A percentile compares a stretch with the other conserved stretches of the same genome.
Evolutionary conservation across 2,888 invertebrate species (phyloP).

Genomic region (Crocallis elinguaria): DNA sequence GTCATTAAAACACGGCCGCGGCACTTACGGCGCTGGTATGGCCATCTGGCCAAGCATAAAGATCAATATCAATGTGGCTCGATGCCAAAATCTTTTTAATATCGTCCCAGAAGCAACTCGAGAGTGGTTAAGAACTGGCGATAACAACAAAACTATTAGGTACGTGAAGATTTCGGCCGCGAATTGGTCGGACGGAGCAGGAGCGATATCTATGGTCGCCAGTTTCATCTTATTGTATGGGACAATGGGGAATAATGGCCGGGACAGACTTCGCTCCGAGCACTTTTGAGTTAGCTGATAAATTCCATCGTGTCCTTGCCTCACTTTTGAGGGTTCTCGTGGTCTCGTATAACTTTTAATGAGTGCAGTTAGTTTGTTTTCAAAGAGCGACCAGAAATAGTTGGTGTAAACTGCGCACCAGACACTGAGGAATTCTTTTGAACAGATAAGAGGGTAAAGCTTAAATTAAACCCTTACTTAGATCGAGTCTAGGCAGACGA

Average conservation of each 20-base stretch:
- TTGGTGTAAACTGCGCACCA: conserved; percentile 58
- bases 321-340: conserved; percentile 67
- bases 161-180: conserved; percentile 69
- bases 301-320: conserved; percentile 60
- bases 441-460: conserved; percentile 26
- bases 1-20: conserved; percentile 80
- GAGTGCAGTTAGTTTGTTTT: conserved; percentile 68
- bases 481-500: neutral
- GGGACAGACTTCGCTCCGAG: conserved; percentile 64
- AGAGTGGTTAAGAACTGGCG: conserved; percentile 71
- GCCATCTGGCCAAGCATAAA: conserved; percentile 81
- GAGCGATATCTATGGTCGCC: conserved; percentile 61
- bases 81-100: conserved; percentile 84
- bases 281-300: conserved; percentile 75
- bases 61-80: conserved; percentile 82
- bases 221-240: conserved; percentile 78
- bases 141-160: conserved; percentile 81
- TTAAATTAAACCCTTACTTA: conserved; percentile 28
- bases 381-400: conserved; percentile 61
- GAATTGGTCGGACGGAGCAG: conserved; percentile 51
- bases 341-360: conserved; percentile 76
- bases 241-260: conserved; percentile 74
- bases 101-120: conserved; percentile 77
- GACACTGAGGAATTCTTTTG: conserved; percentile 45
- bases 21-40: conserved; percentile 77